Evolutionary conservation across 2,113 vertebrate species (phyloP).

Genomic region (Psilopsiagon aymara): DNA sequence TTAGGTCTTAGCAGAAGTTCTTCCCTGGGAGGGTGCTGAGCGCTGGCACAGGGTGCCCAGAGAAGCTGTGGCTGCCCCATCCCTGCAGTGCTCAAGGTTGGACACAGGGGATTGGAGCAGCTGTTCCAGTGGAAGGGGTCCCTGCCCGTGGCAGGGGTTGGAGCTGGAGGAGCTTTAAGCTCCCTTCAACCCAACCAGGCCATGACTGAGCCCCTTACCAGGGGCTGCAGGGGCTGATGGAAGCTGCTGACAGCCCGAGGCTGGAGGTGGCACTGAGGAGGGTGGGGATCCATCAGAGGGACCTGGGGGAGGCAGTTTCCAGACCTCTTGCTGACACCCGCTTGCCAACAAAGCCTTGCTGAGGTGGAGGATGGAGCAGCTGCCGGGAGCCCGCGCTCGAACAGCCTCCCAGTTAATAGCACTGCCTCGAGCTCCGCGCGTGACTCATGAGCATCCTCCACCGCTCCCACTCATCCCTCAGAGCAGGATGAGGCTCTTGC

Average conservation of each 20-base stretch:
- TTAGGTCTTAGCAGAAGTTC: neutral
- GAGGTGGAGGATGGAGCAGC: neutral
- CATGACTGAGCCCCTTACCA: neutral
- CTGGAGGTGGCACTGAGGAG: too few species aligned
- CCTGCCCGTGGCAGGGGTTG: neutral
- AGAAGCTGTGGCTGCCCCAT: neutral
- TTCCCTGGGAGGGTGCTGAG: neutral
- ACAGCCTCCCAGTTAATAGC: neutral
- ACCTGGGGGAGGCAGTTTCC: neutral
- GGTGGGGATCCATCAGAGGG: neutral
- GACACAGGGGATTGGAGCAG: neutral
- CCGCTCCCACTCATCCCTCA: neutral
- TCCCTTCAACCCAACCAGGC: neutral
- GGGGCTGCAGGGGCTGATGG: neutral
- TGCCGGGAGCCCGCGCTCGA: neutral
- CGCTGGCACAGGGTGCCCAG: neutral
- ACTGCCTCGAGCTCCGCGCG: neutral
- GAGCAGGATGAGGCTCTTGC: neutral
- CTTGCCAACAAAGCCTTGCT: neutral
- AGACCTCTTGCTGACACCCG: neutral
- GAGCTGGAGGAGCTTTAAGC: neutral
- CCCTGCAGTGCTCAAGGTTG: too few species aligned
- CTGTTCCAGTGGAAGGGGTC: neutral
- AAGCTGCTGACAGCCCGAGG: neutral
- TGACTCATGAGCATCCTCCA: neutral